Evolutionary conservation across 2,113 vertebrate species (phyloP).

Genomic region (Tragelaphus imberbis): DNA sequence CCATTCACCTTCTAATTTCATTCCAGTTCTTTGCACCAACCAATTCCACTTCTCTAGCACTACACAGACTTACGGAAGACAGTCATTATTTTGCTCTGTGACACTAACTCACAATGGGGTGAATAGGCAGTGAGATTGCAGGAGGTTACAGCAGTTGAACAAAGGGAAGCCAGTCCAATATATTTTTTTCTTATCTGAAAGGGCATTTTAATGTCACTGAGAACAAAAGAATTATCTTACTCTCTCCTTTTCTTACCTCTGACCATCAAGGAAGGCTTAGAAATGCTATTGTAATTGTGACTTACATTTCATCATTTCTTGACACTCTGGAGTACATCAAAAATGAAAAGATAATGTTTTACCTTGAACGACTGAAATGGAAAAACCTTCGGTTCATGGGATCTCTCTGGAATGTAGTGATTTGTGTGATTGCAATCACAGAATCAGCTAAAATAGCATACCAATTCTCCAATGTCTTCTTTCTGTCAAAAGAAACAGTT

Average conservation of each 20-base stretch:
- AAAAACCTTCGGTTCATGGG: slow-evolving; percentile 51
- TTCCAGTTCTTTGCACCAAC: background rate
- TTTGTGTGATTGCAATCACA: slow-evolving; percentile 57
- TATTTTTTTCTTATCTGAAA: slow-evolving; percentile 7
- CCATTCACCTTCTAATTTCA: slow-evolving; percentile 13
- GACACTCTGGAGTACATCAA: slow-evolving; percentile 32
- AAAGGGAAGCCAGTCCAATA: background rate
- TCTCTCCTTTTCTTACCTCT: slow-evolving; percentile 22
- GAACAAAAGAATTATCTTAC: slow-evolving; percentile 30
- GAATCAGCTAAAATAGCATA: slow-evolving; percentile 36
- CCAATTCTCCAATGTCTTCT: slow-evolving; percentile 13
- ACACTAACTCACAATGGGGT: background rate
- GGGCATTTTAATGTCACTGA: slow-evolving; percentile 22
- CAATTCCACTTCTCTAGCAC: background rate
- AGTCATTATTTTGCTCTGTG: background rate
- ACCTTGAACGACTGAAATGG: slow-evolving; percentile 55
- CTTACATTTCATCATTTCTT: slow-evolving; percentile 43
- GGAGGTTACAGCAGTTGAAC: background rate
- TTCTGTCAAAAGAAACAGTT: slow-evolving; percentile 26
- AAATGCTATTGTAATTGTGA: slow-evolving; percentile 48
- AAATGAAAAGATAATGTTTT: slow-evolving; percentile 63
- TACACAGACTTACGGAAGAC: background rate
- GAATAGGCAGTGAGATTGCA: background rate
- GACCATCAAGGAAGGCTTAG: slow-evolving; percentile 33
- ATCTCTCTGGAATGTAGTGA: slow-evolving; percentile 51